Evolutionary conservation across 2,797 vertebrate species (phyloP).

Genomic region (Cynopterus sphinx): DNA sequence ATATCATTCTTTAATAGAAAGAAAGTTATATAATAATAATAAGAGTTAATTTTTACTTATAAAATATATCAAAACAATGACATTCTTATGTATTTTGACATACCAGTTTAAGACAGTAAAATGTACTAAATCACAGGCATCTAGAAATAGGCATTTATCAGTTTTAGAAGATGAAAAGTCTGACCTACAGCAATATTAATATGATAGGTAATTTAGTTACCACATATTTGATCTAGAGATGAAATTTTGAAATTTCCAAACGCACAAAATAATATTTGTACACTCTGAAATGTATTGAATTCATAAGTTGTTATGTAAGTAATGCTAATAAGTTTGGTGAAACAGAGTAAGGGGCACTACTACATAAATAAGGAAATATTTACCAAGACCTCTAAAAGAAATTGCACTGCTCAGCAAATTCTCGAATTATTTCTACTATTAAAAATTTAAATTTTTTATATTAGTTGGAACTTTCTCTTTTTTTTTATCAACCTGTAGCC

Average conservation of each 20-base stretch:
- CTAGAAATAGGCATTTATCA: background rate
- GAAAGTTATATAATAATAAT: background rate
- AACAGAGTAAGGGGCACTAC: background rate
- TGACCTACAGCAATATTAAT: background rate
- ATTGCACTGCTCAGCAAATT: background rate
- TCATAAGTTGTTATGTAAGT: background rate
- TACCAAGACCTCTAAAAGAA: background rate
- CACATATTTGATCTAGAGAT: slow-evolving; percentile 1
- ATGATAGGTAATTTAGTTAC: background rate
- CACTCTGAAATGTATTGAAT: background rate
- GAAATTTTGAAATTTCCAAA: slow-evolving; percentile 8
- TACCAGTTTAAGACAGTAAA: slow-evolving; percentile 1
- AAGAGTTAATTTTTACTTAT: background rate
- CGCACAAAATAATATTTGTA: background rate
- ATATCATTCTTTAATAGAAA: background rate
- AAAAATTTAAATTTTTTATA: background rate
- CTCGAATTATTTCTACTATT: background rate
- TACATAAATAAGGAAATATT: background rate
- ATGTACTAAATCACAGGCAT: background rate
- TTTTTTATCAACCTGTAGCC: background rate
- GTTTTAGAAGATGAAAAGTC: background rate
- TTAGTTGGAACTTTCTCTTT: background rate
- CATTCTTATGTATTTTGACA: background rate
- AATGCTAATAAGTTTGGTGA: background rate
- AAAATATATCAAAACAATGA: background rate